Evolutionary conservation across 1,140 invertebrate species (phyloP).

Genomic region (Trialeurodes vaporariorum): DNA sequence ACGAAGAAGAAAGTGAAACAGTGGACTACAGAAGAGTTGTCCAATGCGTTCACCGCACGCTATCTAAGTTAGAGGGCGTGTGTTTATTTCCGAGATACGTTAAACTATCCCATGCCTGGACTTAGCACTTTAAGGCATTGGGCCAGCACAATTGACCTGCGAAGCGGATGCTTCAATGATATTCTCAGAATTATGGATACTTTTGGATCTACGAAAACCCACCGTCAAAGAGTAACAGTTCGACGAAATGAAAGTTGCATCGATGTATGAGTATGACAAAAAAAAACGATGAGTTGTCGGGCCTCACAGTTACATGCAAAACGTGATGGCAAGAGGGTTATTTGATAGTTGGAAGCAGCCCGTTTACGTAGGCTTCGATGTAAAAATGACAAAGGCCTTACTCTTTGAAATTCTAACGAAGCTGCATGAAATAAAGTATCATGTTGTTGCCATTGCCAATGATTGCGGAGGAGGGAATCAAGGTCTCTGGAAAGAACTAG

Average conservation of each 20-base stretch:
- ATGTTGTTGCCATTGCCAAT: constrained; percentile 2
- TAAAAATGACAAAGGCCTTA: constrained; percentile 27
- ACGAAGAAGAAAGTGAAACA: too few relatives aligned
- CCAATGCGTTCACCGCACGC: too few relatives aligned
- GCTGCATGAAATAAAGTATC: constrained; percentile 26
- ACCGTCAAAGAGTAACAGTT: constrained; percentile 27
- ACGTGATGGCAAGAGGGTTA: constrained; percentile 29
- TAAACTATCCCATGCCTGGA: too few relatives aligned
- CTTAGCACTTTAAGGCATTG: constrained; percentile 16
- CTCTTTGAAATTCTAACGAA: constrained; percentile 25
- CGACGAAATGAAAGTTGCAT: constrained; percentile 30
- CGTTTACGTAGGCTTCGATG: constrained; percentile 31
- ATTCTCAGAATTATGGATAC: constrained; percentile 15
- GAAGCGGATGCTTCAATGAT: constrained; percentile 14
- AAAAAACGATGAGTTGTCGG: constrained; percentile 30
- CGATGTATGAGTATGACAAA: constrained; percentile 30
- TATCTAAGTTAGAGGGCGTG: too few relatives aligned
- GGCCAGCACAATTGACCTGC: constrained; percentile 10
- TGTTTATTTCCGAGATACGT: too few relatives aligned
- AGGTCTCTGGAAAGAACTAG: constrained; percentile 1
- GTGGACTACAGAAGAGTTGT: too few relatives aligned
- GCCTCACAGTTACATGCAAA: constrained; percentile 29
- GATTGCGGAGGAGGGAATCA: constrained; percentile 1
- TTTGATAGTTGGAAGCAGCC: constrained; percentile 32
- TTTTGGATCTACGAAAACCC: constrained; percentile 15